Percentiles rank a stretch among this genome's conserved stretches.
These are phyloP conservation scores for mouse (Mus musculus) DNA, from an alignment of 2,113 vertebrate genomes.

Conservation along the genomic window DNA sequence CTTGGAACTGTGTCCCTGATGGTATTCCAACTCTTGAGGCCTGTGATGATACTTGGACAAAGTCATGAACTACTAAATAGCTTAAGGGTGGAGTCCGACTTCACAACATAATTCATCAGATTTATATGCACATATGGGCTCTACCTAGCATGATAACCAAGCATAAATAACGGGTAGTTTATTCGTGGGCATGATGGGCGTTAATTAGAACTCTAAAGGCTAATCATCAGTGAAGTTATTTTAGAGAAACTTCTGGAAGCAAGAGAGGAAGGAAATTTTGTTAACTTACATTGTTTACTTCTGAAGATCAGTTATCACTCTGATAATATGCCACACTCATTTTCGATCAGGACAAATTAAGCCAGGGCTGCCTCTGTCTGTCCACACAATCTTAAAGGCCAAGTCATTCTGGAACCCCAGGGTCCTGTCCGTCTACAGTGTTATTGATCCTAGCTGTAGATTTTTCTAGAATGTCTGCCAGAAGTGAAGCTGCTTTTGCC, in stretches of 20 bases:
- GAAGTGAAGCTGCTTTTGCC: background rate
- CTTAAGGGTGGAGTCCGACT: slow-evolving; percentile 3
- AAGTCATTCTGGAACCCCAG: background rate
- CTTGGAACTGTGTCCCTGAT: background rate
- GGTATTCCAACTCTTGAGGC: background rate
- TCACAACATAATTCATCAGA: background rate
- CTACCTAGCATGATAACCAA: background rate
- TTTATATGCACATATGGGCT: background rate
- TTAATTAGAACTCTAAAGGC: background rate
- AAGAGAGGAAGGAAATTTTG: background rate
- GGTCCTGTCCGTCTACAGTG: background rate
- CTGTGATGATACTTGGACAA: background rate
- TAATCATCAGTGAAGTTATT: background rate
- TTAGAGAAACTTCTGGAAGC: background rate
- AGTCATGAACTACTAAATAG: background rate
- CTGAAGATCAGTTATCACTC: background rate
- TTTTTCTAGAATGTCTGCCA: background rate
- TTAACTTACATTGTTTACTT: background rate
- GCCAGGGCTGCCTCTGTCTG: background rate
- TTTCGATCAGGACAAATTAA: slow-evolving; percentile 19
- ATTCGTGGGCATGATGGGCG: background rate
- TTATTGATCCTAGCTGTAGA: background rate
- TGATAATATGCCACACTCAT: background rate
- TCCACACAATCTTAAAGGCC: background rate
- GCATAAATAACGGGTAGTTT: background rate